These are phyloP conservation scores for Otolemur crassicaudatus DNA, from an alignment of 2,797 vertebrate species.

Conservation along the genomic window DNA sequence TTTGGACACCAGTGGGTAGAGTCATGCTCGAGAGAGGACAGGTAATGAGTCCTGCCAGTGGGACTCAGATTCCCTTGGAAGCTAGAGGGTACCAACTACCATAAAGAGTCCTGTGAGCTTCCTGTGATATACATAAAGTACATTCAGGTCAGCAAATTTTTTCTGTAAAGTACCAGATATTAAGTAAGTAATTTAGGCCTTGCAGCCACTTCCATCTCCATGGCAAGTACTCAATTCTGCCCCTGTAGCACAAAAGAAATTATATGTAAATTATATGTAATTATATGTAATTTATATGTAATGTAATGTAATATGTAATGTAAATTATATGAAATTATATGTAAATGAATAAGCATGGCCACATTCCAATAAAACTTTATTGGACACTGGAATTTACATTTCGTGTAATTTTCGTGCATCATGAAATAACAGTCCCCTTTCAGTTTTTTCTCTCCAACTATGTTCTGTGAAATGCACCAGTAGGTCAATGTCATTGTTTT, in stretches of 20 bases:
- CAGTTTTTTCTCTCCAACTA: neutral
- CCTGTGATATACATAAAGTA: neutral
- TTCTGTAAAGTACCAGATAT: neutral
- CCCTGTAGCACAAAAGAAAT: neutral
- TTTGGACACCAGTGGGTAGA: neutral
- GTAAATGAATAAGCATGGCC: constrained; percentile 2
- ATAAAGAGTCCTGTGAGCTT: neutral
- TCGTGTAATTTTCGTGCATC: neutral
- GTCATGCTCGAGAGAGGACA: neutral
- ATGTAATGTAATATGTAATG: too few relatives aligned
- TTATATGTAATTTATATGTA: too few relatives aligned
- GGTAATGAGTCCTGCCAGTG: neutral
- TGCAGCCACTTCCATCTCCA: neutral
- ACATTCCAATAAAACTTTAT: constrained; percentile 16
- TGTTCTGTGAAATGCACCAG: neutral
- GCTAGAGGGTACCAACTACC: neutral
- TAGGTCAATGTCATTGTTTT: neutral
- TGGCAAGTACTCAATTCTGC: neutral
- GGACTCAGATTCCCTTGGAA: neutral
- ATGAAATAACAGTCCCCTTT: constrained; percentile 27
- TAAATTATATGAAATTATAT: too few relatives aligned
- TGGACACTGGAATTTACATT: constrained; percentile 39
- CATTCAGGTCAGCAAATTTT: neutral
- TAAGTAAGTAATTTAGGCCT: neutral
- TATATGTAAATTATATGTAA: neutral